Base-by-base conservation (phyloP, 2,888 invertebrate genomes). In the Molanna angustata region DNA sequence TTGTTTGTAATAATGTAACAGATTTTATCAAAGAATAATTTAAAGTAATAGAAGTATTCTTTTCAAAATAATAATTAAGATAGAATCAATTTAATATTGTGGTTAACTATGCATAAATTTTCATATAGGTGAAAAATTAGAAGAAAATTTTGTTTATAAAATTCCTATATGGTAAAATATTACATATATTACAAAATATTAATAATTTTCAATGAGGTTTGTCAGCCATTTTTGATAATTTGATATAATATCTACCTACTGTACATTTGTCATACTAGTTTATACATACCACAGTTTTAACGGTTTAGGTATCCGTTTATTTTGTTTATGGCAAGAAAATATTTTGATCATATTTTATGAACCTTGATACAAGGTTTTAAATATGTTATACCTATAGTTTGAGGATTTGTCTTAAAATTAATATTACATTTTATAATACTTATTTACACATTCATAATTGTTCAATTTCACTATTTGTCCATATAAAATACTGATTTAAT, bases 401-500 rank as follows among this genome's bases (percentile, higher is more conserved):
- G 14, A 35, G 14, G 9, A 39, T 39, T 39, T 39, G 4, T 27
- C 18, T 17, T 17, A 39, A 40, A 2, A 41, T 20, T 18, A 9
- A 49, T 14, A 4, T 19, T 49, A 42, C 37, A 44, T 27, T 56
- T 40, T 42, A 52, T 49, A 52, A 31, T 47, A 53, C 27, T 41
- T 52, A 57, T 58, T 37, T 58, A 58, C 56, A 58, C 43, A 52
- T 45, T 48, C 44, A n/a, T n/a, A 32, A 49, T 49, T 50, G 41
- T 48, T 54, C 40, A 59, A 56, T 56, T 59, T 59, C 53, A 59
- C 59, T 59, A 59, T 51, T 49, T 51, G 58, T 58, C 56, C 58
- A 35, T 53, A 42, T 33, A 45, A 46, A 56, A 58, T 49, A 45
- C 48, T 50, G 49, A 17, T 52, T 41, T 27, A 35, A 13, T 22